Percentiles rank a stretch among this genome's conserved stretches.
These are phyloP conservation scores for Drosophila virilis DNA, from an alignment of 1,140 invertebrate species.

Conservation along the genomic window DNA sequence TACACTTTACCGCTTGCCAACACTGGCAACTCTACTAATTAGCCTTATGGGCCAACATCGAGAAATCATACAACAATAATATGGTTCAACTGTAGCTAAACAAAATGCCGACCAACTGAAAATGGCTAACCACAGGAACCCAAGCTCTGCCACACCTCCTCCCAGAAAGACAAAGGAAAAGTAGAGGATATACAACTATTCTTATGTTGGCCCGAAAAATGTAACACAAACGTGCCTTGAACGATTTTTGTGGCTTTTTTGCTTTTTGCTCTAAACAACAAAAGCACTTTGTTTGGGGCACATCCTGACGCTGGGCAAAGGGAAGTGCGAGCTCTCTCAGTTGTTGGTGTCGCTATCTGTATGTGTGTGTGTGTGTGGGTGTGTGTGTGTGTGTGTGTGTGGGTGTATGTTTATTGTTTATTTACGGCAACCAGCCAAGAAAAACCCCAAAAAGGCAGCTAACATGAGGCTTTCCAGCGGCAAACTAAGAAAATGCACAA, in stretches of 20 bases:
- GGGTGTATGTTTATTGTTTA: constrained; percentile 77
- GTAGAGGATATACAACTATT: constrained; percentile 17
- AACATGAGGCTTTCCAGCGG: constrained; percentile 78
- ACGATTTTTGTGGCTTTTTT: constrained; percentile 83
- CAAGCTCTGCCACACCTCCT: background rate
- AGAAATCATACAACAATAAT: constrained; percentile 51
- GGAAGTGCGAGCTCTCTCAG: constrained; percentile 40
- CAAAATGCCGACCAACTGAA: constrained; percentile 55
- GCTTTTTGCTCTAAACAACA: constrained; percentile 80
- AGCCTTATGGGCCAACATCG: constrained; percentile 52
- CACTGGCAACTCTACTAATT: constrained; percentile 52
- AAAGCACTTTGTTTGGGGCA: constrained; percentile 69
- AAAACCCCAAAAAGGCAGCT: constrained; percentile 81
- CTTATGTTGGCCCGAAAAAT: constrained; percentile 28
- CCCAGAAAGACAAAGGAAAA: constrained; percentile 18
- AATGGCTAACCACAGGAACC: constrained; percentile 62
- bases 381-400: constrained; percentile 5
- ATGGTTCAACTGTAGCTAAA: constrained; percentile 35
- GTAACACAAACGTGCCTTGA: constrained; percentile 77
- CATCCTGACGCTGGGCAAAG: constrained; percentile 30
- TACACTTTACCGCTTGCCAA: constrained; percentile 4
- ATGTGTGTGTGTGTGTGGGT: constrained; percentile 9
- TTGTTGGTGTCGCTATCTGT: constrained; percentile 32
- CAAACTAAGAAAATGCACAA: constrained; percentile 75
- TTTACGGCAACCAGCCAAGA: constrained; percentile 79